Base-by-base conservation (phyloP, 35 echinoderm and acorn worm genomes). In the Amphiura filiformis region DNA sequence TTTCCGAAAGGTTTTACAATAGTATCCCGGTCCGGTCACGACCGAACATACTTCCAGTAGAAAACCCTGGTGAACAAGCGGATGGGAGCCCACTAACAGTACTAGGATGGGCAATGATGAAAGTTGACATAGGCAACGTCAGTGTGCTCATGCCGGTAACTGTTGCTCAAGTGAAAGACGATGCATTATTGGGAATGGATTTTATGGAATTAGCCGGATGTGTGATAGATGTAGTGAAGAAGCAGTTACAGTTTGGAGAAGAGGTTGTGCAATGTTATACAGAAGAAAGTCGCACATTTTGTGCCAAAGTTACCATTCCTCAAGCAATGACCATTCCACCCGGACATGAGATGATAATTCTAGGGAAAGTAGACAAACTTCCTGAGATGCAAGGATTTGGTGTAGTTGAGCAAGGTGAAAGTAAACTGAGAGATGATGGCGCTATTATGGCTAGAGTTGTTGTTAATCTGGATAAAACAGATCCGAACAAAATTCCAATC, bases 141-240 rank as follows among this genome's bases (percentile, higher is more conserved):
- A 3, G 7, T 15, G 61, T 70, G 4, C 1, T 13, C 4, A 18
- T 70, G 61, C 61, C 28, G 26, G 61, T 70, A 11, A 70, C 26
- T 13, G 47, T 84, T 12, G 82, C 42, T 32, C 34, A 32, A 12
- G 31, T 84, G 11, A 57, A 36, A 1, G 64, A 61, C 34, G 82
- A 84, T 61, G 82, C 36, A 13, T 17, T 61, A 65, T 36, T 84
- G 4, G 82, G 82, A 65, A 34, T 84, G 49, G 82, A 84, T 35
- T 84, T 84, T 34, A 56, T 84, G 82, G 57, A 65, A 18, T 35
- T 57, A 13, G 23, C 47, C 17, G 41, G 39, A 32, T 84, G 82
- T 61, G 49, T 84, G 18, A 84, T 84, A 57, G 49, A 84, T 23
- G 44, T 84, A 0, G 20, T 28, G 15, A 84, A 84, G 7, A 2